Evolutionary conservation across 2,888 invertebrate species (phyloP), one percentile per base, ranked within the genome.

Genomic region (Philopedon plagiatum): DNA sequence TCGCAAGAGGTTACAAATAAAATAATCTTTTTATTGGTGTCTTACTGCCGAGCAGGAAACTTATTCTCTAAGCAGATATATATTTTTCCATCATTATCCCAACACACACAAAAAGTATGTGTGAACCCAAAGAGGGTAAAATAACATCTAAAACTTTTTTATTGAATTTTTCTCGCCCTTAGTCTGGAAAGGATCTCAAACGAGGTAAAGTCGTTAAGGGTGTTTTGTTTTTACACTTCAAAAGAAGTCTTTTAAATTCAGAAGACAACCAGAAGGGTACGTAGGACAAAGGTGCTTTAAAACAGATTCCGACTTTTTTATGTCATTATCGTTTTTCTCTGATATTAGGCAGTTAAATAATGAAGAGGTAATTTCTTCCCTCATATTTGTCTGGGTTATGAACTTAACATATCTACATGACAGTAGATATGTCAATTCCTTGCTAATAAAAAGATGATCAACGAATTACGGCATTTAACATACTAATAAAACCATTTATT

Each of bases 181-280:
- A 23, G 49, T 26, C 49, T 13, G 7, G 23, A 49, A 39, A 19
- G 39, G 19, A 39, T 39, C 58, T 19, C 9, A 58, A 58, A 34
- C 15, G 39, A 39, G 13, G 39, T 39, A 39, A 58, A 58, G 21
- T 58, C 39, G 58, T 58, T 58, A 58, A 21, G 13, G 23, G 32
- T 37, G 58, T 58, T 56, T 56, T 56, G 56, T 58, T 58, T 58
- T 58, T 58, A 39, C 34, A 23, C 58, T 58, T 58, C 37, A 23
- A 39, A 58, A 58, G 39, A 39, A 21, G 39, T 58, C 58, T 11
- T 58, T 58, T 58, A 58, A 58, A 58, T 58, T 58, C 58, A 21
- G 39, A 23, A 58, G 58, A 58, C 39, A 39, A 39, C 58, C 39
- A 23, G 13, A n/a, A 21, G 58, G 19, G 23, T 58, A 39, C 23